Base-by-base conservation (phyloP, 2,888 invertebrate genomes). In the Plagiodera versicolora region DNA sequence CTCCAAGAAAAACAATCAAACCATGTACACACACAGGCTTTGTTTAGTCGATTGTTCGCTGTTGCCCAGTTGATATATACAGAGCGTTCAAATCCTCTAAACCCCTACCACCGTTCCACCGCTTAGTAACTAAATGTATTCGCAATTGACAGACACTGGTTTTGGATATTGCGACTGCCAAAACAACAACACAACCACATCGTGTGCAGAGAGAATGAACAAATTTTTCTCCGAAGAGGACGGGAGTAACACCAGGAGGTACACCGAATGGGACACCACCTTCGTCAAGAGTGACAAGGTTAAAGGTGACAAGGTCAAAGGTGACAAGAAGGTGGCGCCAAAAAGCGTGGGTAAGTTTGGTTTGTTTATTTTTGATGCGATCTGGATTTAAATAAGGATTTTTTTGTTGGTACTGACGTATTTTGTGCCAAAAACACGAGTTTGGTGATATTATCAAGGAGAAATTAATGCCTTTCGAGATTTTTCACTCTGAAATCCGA, bases 271-370 rank as follows among this genome's bases (percentile, higher is more conserved):
- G 54, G 76, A 76, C 60, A 67, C 71, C 48, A 75, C 74, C 63
- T 69, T 66, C 47, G 75, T 74, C 61, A 70, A 70, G n/a, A 73
- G 72, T 54, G 66, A 60, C 45, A 67, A 67, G n/a, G n/a, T n/a
- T n/a, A n/a, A n/a, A n/a, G n/a, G n/a, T n/a, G n/a, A n/a, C n/a
- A n/a, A n/a, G n/a, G n/a, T n/a, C n/a, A n/a, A n/a, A n/a, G n/a
- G n/a, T n/a, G n/a, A n/a, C n/a, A n/a, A n/a, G n/a, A n/a, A n/a
- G 56, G 64, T 68, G 58, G 44, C 62, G 1, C 18, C 57, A 32
- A 73, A 71, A 66, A 63, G 67, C 32, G 63, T 74, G 63, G 76
- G 76, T 77, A 61, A 72, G 71, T 67, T 28, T 35, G 56, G 30
- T 39, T 51, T 10, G 14, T 9, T 48, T 49, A 32, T 32, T 32